These are phyloP conservation scores for Rhizomys pruinosus DNA, from an alignment of 2,113 vertebrate genomes.

Conservation along the genomic window DNA sequence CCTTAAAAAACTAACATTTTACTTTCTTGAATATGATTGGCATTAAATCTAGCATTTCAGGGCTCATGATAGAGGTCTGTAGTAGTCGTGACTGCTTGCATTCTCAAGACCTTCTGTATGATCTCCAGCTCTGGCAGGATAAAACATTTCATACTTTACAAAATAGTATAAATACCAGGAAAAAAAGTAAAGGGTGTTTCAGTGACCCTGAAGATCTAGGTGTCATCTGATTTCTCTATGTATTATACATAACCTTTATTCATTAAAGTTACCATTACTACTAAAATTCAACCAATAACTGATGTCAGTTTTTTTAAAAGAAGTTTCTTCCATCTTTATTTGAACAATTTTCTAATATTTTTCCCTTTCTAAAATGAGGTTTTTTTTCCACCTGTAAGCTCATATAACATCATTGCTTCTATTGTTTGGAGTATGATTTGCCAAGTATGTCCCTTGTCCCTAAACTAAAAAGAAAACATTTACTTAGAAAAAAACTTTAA, in stretches of 20 bases:
- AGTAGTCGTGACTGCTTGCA: neutral
- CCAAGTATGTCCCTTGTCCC: slow-evolving; percentile 76
- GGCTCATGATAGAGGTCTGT: neutral
- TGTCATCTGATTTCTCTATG: neutral
- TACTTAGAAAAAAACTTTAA: slow-evolving; percentile 61
- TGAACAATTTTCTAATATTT: slow-evolving; percentile 41
- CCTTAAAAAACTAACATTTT: slow-evolving; percentile 3
- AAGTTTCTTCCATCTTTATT: slow-evolving; percentile 59
- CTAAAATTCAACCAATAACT: slow-evolving; percentile 27
- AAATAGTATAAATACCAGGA: slow-evolving; percentile 47
- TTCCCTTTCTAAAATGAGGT: slow-evolving; percentile 22
- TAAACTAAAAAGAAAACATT: slow-evolving; percentile 74
- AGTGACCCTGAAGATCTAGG: neutral
- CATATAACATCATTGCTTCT: neutral
- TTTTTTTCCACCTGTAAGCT: slow-evolving; percentile 38
- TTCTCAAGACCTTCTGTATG: too few relatives aligned
- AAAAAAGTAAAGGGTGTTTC: slow-evolving; percentile 46
- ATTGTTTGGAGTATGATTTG: slow-evolving; percentile 71
- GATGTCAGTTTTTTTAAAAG: slow-evolving; percentile 41
- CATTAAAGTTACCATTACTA: slow-evolving; percentile 1
- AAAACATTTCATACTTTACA: slow-evolving; percentile 34
- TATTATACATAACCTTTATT: neutral
- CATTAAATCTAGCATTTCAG: slow-evolving; percentile 56
- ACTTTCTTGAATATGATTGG: slow-evolving; percentile 47
- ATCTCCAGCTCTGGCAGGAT: neutral